Conservation (phyloP, 2,113 vertebrate species). For the Setophaga kirtlandii region DNA sequence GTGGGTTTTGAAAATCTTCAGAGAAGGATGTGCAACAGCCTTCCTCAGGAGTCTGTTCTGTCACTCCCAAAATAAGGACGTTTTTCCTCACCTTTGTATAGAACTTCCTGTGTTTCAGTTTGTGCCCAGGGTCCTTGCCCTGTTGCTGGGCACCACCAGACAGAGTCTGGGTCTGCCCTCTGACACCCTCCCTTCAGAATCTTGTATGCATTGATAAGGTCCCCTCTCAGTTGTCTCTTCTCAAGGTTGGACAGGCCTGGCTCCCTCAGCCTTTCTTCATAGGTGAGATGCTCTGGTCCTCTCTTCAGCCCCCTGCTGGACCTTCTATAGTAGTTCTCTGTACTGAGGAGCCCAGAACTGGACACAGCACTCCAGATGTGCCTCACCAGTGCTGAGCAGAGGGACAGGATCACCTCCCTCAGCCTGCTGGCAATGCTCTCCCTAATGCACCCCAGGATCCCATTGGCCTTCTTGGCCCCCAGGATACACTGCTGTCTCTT, state of each 20-base stretch:
- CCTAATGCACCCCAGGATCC: not conserved
- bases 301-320: not conserved
- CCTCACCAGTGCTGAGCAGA: not conserved
- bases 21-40: not conserved
- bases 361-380: not conserved
- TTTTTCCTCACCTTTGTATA: not conserved
- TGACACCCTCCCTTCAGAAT: not conserved
- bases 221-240: accelerated
- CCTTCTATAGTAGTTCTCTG: not conserved
- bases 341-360: not conserved
- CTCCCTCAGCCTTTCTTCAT: not conserved
- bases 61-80: not conserved
- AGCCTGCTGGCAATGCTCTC: accelerated
- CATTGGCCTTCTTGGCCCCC: not conserved
- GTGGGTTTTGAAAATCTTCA: not conserved
- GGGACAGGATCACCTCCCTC: accelerated
- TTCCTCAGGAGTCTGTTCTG: not conserved
- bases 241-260: not conserved
- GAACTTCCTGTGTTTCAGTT: not conserved
- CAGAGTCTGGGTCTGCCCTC: not conserved
- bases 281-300: not conserved
- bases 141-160: not conserved
- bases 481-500: not conserved
- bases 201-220: not conserved
- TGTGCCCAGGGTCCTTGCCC: not conserved